These are phyloP conservation scores for Sphinx pinastri DNA, from an alignment of 2,888 invertebrate genomes.

Conservation along the genomic window DNA sequence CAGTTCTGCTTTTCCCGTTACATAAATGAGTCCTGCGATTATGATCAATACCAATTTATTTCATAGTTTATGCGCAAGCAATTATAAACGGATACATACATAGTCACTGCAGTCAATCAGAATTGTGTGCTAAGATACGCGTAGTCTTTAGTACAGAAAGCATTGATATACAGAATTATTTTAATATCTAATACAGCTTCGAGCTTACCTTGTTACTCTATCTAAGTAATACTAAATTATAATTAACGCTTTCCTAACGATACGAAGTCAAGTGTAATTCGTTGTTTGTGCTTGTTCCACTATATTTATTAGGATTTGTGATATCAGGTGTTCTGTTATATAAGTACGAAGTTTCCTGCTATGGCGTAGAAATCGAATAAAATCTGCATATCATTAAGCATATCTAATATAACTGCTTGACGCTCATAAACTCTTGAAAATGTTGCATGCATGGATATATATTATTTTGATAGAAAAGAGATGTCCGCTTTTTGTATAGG, in stretches of 20 bases:
- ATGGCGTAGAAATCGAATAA: neutral
- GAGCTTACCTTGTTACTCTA: no score
- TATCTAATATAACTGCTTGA: neutral
- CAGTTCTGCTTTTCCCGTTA: neutral
- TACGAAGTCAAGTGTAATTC: conserved; percentile 4
- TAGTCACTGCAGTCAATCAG: neutral
- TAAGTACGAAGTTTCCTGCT: neutral
- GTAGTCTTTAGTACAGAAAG: neutral
- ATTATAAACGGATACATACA: conserved; percentile 10
- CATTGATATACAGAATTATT: neutral
- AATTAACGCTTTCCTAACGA: conserved; percentile 1
- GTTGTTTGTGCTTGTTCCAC: neutral
- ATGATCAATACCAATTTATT: conserved; percentile 20
- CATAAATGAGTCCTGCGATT: neutral
- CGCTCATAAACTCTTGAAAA: neutral
- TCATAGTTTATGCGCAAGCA: conserved; percentile 3
- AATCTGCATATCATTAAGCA: conserved; percentile 1
- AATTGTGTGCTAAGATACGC: neutral
- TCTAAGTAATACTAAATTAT: conserved; percentile 4
- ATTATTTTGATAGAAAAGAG: no score
- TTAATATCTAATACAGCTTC: no score
- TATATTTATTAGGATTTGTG: neutral
- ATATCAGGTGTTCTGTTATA: neutral
- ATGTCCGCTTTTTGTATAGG: no score
- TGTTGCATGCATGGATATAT: neutral